Conservation (phyloP, 1,140 invertebrate species). For the Venturia canescens region DNA sequence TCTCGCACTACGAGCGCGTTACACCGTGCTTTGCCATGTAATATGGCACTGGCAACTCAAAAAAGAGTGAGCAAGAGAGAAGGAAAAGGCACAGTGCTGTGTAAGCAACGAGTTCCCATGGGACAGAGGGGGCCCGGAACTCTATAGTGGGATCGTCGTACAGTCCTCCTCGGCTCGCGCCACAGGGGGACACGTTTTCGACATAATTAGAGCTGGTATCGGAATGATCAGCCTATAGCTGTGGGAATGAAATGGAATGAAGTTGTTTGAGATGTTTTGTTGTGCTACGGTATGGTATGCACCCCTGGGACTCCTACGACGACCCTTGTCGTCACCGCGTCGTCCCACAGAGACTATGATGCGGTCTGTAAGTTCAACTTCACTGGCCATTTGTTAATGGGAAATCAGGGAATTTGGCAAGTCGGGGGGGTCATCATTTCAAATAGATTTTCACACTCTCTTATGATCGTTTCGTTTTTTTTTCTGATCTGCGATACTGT, state of each 20-base stretch:
- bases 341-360: constrained; percentile 36
- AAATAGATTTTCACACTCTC: neutral
- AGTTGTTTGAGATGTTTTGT: constrained; percentile 16
- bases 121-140: constrained; percentile 20
- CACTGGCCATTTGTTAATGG: constrained; percentile 10
- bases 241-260: constrained; percentile 47
- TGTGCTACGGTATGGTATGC: constrained; percentile 25
- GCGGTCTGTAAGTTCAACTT: neutral
- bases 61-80: constrained; percentile 18
- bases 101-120: constrained; percentile 44
- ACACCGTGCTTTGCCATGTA: constrained; percentile 35
- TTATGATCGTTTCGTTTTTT: neutral
- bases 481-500: too few species aligned
- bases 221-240: constrained; percentile 48
- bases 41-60: constrained; percentile 19
- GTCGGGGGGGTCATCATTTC: neutral
- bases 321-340: constrained; percentile 6
- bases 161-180: constrained; percentile 34
- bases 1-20: constrained; percentile 43
- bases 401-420: neutral
- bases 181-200: constrained; percentile 47
- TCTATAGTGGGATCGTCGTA: constrained; percentile 33
- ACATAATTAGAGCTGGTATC: constrained; percentile 53
- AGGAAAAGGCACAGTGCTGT: neutral
- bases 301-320: constrained; percentile 47